Base-by-base conservation (phyloP, 2,113 vertebrate genomes). In the Salvelinus fontinalis region DNA sequence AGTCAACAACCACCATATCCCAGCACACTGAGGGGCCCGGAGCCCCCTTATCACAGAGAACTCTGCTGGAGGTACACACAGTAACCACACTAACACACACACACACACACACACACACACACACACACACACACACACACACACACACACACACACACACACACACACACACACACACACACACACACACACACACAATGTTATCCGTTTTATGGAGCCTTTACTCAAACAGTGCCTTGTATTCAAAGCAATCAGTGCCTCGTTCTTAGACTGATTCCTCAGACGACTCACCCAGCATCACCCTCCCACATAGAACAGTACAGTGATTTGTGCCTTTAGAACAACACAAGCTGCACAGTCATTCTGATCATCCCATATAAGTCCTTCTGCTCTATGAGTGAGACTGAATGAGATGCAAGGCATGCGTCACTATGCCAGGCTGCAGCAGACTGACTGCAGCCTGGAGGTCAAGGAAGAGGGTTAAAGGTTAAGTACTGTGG, bases 1-100 rank as follows among this genome's bases (percentile, higher is more conserved):
- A 84, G 90, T 92, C 88, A 99, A 96, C 89, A 99, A 96, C 89
- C 95, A 98, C 91, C 96, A 97, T 86, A 90, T 95, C 83, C 84
- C 95, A 20, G 85, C 94, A 71, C 95, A 96, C 91, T 99, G 95
- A 99, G 59, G 34, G 20, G 49, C 73, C 62, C 39, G 16, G 16
- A 4, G 51, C 51, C 51, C 16, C 16, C 51, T 54, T 54, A 54
- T 54, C 51, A 54, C 51, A 18, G 51, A 54, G 6, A 27, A 1
- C 0, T 2, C 59, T 57, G 26, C 78, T 65, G 31, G 65, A 71
- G 70, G 22, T 26, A 12, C 34, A 44, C 74, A 59, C 51, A 16
- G 34, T 64, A 20, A 44, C 9, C 57, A 71, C 73, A 59, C 75
- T 22, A 31, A 34, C 34, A 34, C 6, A 24, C 29, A 44, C 24